phyloP scores from a whole-genome alignment of 2,113 vertebrate species.

The Hippocampus comes region DNA sequence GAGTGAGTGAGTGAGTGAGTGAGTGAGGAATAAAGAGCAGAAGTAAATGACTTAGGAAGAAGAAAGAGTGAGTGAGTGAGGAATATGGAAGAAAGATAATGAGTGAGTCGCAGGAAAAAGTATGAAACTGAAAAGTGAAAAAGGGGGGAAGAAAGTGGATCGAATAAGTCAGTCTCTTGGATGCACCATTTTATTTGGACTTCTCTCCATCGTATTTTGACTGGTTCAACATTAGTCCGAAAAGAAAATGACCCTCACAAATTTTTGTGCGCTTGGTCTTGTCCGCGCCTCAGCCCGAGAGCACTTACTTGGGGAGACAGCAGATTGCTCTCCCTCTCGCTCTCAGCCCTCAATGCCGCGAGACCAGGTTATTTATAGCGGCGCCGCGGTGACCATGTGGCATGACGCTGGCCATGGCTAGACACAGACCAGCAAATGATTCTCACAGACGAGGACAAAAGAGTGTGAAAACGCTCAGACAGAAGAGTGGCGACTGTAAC shows the following conservation, averaged over 20 bases:
- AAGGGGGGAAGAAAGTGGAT: background rate
- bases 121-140: background rate
- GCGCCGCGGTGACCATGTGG: constrained; percentile 58
- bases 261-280: constrained; percentile 22
- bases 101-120: no score
- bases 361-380: constrained; percentile 68
- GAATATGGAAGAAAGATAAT: no score
- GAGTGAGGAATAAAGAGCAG: background rate
- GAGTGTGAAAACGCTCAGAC: constrained; percentile 5
- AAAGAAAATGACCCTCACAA: background rate
- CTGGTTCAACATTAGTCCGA: background rate
- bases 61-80: background rate
- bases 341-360: constrained; percentile 40
- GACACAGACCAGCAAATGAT: constrained; percentile 45
- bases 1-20: no score
- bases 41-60: no score
- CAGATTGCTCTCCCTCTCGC: constrained; percentile 68
- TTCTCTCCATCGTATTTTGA: background rate
- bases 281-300: constrained; percentile 43
- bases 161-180: background rate
- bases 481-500: background rate
- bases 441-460: constrained; percentile 26
- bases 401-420: constrained; percentile 53
- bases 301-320: constrained; percentile 58
- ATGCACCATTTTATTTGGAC: background rate